Evolutionary conservation across 2,888 invertebrate species (phyloP), one percentile per base, ranked within the genome.

Genomic region (Polietes domitor): DNA sequence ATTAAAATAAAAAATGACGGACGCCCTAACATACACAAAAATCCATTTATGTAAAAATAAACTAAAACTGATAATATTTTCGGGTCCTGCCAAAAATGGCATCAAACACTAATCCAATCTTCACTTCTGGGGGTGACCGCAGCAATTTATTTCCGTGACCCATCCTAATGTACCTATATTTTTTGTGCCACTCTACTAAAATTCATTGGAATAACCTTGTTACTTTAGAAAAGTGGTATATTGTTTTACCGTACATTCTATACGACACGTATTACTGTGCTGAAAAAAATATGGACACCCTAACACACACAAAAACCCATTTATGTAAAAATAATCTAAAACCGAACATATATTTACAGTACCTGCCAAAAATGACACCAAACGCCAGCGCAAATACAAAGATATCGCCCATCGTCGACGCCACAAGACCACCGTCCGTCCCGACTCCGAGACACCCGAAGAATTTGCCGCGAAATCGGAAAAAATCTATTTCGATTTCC

Each of bases 401-500:
- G 87, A 88, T 7, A 85, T 87, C 4, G 74, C 85, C 3, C 87
- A 87, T 26, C 88, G 88, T 1, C 88, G 88, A 72, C 89, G 87
- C 43, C 88, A 86, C 28, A 85, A 78, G 2, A 84, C 19, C 79
- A 84, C 3, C 78, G 83, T 28, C 43, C 70, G 28, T 75, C 85
- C 43, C 77, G 86, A 71, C 86, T 81, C 84, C 82, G 85, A 70
- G 70, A 86, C 21, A 15, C 58, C 58, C 12, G 58, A 58, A 58
- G 24, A 53, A 24, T 21, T 83, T 10, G 73, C 73, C 15, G 73
- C 87, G 0, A 86, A 88, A 50, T 86, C 87, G 15, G 89, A 90
- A 37, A 89, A 88, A 81, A 88, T 91, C 1, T 85, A 87, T 7
- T 91, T 91, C 37, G 92, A 91, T 75, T 86, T 90, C 17, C 81